Conservation (phyloP, 2,113 vertebrate species). For the Oceanites oceanicus region DNA sequence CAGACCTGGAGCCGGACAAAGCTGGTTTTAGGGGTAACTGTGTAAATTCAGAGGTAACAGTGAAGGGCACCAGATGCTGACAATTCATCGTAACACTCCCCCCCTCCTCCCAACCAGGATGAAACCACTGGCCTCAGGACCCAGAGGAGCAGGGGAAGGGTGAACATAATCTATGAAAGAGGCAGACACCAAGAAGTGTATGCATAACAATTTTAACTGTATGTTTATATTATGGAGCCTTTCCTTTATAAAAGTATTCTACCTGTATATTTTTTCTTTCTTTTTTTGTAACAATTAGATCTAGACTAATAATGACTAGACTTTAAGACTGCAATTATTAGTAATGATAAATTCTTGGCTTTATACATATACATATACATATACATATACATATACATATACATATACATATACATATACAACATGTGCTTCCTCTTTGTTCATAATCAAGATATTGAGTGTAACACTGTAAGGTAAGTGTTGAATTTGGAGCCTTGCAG, state of each 20-base stretch:
- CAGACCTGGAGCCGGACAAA: neutral
- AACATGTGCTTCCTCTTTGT: neutral
- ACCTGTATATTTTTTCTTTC: neutral
- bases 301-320: neutral
- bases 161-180: neutral
- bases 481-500: neutral
- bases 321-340: neutral
- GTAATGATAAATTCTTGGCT: neutral
- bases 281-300: neutral
- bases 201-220: neutral
- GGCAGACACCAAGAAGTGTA: neutral
- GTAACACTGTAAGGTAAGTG: neutral
- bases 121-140: neutral
- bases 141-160: neutral
- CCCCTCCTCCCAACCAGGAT: neutral
- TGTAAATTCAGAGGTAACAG: neutral
- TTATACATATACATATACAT: neutral
- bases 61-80: neutral
- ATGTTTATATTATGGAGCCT: neutral
- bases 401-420: neutral
- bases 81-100: neutral
- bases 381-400: neutral
- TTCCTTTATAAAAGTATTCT: neutral
- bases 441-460: neutral
- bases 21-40: neutral